Evolutionary conservation across 2,113 vertebrate genomes (phyloP), one percentile per base, ranked within the genome.

Genomic region (Phoxinus phoxinus): DNA sequence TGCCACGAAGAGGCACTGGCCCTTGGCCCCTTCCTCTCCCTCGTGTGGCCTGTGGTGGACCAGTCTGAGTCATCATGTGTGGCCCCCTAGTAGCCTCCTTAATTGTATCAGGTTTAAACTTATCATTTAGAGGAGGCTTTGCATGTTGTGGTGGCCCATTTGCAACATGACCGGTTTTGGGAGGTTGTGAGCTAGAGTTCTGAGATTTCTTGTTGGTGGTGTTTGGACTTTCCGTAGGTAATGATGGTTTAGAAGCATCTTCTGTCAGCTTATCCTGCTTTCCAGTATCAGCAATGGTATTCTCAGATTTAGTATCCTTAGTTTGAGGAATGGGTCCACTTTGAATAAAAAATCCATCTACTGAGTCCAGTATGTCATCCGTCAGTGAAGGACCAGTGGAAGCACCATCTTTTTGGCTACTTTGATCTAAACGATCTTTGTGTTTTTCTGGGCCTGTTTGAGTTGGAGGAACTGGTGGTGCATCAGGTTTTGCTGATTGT

Each of bases 251-350:
- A 27, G 10, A 46, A 6, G 87, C 44, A 25, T 81, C 76, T 84
- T 89, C 58, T 65, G 72, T 84, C 1, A 59, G 7, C 32, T 91
- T 90, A 58, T 90, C 86, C 2, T 35, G 81, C 27, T 80, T 89
- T 17, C 75, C 61, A 65, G 86, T 59, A 12, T 79, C 63, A 27
- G 74, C 84, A 6, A 56, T 83, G 5, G 0, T 32, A 71, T 86
- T 59, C 0, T 84, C 76, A 35, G 71, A 21, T 1, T 90, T 80
- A 4, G 83, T 86, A 67, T 81, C 11, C 8, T 61, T 88, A 86
- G 92, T 95, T 84, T 96, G 95, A 58, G 95, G 94, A 90, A 96
- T 95, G 0, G 95, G 94, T 74, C 93, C 94, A 69, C 67, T 91
- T 85, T 92, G 94, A 21, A 95, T 85, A 92, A 96, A 96, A 88